Conservation (phyloP, 2,888 invertebrate species). For the Cataglyphis albicans region DNA sequence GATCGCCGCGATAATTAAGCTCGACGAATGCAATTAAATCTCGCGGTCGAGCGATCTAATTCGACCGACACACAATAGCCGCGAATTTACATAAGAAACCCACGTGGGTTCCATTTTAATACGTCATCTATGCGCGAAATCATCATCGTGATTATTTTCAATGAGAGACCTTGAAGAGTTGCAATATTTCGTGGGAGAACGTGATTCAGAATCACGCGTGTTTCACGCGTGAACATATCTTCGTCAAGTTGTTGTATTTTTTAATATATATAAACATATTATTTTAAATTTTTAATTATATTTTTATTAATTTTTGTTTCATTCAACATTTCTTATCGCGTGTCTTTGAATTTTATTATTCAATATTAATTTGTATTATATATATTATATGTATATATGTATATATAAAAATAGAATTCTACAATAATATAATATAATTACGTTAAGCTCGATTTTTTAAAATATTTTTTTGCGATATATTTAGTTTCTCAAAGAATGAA, state of each 20-base stretch:
- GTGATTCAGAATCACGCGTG: conserved; percentile 67
- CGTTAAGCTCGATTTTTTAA: not conserved
- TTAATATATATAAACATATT: not conserved
- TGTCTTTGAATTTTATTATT: not conserved
- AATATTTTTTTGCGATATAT: not conserved
- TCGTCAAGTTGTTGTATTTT: not conserved
- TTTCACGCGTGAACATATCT: conserved; percentile 58
- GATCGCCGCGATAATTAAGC: conserved; percentile 32
- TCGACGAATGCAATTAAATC: not conserved
- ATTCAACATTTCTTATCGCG: not conserved
- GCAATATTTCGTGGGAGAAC: conserved; percentile 62
- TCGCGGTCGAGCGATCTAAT: not conserved
- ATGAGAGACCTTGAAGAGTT: conserved; percentile 57
- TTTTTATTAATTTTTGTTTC: not conserved
- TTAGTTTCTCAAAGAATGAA: not conserved
- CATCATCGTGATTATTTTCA: conserved; percentile 30
- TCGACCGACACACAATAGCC: conserved; percentile 10
- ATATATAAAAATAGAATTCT: not conserved
- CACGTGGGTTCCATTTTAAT: conserved; percentile 1
- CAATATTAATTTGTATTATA: not conserved
- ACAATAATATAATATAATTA: not conserved
- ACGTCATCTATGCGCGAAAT: conserved; percentile 25
- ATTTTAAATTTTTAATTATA: not conserved
- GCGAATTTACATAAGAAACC: conserved; percentile 49
- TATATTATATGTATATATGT: too few relatives aligned